Percentiles rank a stretch among this genome's conserved stretches.
These are phyloP conservation scores for Camelus bactrianus DNA, from an alignment of 2,113 vertebrate species.

Conservation along the genomic window DNA sequence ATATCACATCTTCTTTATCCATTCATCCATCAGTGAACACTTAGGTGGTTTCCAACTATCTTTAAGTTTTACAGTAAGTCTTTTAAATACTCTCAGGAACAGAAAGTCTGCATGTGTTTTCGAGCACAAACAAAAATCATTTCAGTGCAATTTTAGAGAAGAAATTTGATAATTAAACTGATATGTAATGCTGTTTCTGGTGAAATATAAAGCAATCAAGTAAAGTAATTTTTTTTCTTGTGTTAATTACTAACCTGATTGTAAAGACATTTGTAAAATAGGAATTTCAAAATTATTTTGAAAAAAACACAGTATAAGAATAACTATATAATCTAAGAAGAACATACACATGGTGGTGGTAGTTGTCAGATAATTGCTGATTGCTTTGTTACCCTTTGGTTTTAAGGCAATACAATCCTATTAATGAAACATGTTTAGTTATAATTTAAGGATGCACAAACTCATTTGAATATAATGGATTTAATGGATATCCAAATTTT, in stretches of 20 bases:
- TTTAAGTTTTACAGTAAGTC: not conserved
- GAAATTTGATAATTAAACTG: not conserved
- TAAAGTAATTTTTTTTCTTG: not conserved
- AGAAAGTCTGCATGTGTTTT: slow-evolving; percentile 7
- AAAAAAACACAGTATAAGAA: slow-evolving; percentile 30
- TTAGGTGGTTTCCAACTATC: not conserved
- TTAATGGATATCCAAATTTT: slow-evolving; percentile 23
- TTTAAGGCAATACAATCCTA: not conserved
- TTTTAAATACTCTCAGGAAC: not conserved
- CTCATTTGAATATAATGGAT: not conserved
- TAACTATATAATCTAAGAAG: not conserved
- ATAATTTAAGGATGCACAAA: not conserved
- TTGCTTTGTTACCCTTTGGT: not conserved
- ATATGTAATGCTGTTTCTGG: not conserved
- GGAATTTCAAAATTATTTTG: slow-evolving; percentile 26
- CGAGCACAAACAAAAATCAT: not conserved
- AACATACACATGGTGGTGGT: not conserved
- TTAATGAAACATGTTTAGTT: slow-evolving; percentile 1
- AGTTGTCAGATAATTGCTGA: not conserved
- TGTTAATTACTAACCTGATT: slow-evolving; percentile 5
- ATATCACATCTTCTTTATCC: not conserved
- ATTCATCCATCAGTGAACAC: not conserved
- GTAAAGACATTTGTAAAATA: not conserved
- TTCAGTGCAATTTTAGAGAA: not conserved
- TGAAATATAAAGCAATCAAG: not conserved